Conservation (phyloP, 2,888 invertebrate species). For the Autographa gamma region DNA sequence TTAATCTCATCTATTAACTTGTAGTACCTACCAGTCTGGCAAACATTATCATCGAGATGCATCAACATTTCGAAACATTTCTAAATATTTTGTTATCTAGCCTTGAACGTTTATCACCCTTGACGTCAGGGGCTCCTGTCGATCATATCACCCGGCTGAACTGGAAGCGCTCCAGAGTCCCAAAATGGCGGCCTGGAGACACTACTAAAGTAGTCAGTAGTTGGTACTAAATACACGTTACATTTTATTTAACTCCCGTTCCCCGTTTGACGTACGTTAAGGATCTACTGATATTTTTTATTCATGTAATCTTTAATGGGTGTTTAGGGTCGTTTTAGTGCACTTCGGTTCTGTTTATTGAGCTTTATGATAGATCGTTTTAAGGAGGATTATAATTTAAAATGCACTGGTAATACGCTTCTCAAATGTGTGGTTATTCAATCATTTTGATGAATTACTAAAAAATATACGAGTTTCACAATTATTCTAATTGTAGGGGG, state of each 20-base stretch:
- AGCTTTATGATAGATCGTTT: background rate
- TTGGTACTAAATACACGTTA: constrained; percentile 31
- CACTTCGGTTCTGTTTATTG: constrained; percentile 21
- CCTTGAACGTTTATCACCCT: background rate
- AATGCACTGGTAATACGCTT: background rate
- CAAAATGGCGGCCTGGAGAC: background rate
- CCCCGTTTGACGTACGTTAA: constrained; percentile 31
- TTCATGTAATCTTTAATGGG: constrained; percentile 47
- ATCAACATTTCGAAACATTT: background rate
- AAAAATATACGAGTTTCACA: too few species aligned
- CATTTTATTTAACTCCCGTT: constrained; percentile 48
- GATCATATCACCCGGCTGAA: constrained; percentile 41
- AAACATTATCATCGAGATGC: background rate
- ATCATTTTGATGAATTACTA: too few species aligned
- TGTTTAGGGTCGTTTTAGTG: constrained; percentile 37
- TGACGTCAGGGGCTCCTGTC: constrained; percentile 17
- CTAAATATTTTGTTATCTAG: background rate
- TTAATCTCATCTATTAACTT: background rate
- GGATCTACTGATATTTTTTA: constrained; percentile 31
- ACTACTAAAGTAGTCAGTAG: too few species aligned
- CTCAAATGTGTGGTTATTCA: background rate
- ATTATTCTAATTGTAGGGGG: too few species aligned
- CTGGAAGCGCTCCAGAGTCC: constrained; percentile 46
- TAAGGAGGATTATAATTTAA: background rate
- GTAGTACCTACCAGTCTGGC: background rate